Base-by-base conservation (phyloP, 2,888 invertebrate species). In the Apamea monoglypha region DNA sequence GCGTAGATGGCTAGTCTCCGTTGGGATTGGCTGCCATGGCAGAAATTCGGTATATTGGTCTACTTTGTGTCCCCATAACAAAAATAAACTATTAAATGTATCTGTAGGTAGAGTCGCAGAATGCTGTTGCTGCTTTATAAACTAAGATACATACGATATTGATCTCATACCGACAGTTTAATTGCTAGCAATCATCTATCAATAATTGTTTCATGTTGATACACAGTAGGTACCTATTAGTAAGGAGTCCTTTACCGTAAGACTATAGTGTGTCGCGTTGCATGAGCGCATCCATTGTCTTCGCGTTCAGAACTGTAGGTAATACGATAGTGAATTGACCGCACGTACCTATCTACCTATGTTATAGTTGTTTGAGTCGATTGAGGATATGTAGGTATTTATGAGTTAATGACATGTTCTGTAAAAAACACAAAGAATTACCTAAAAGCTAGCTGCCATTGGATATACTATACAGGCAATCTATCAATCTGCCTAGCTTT, bases 201-300 rank as follows among this genome's bases (percentile, higher is more conserved):
- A 66, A 59, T 66, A 59, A 40, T 66, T 16, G 36, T 25, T 56
- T 21, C 16, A 18, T 66, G 50, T 82, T 67, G 36, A 47, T 44
- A 56, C 68, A 29, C 32, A 16, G 61, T 69, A 67, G 47, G 40
- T 50, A 63, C 12, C 8, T 47, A 74, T 71, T 74, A 47, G 47
- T 56, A 29, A 53, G 59, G 64, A 63, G 16, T 68, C 69, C n/a
- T 50, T n/a, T n/a, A 75, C 56, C 59, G n/a, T 8, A 36, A 61
- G 44, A 69, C 16, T 74, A 64, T 29, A 64, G 25, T 61, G 74
- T 68, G 50, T 77, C 74, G 36, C 7, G 32, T 77, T 66, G 21
- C 75, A 61, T 72, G 74, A 77, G 40, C 50, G 29, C 50, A 68
- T 70, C 74, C 75, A 83, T 84, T 84, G 84, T 84, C 32, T 50